A percentile compares a stretch with the other conserved stretches of the same genome.
Conservation (phyloP, 2,888 invertebrate genomes). For the Lasioglossum vierecki region DNA sequence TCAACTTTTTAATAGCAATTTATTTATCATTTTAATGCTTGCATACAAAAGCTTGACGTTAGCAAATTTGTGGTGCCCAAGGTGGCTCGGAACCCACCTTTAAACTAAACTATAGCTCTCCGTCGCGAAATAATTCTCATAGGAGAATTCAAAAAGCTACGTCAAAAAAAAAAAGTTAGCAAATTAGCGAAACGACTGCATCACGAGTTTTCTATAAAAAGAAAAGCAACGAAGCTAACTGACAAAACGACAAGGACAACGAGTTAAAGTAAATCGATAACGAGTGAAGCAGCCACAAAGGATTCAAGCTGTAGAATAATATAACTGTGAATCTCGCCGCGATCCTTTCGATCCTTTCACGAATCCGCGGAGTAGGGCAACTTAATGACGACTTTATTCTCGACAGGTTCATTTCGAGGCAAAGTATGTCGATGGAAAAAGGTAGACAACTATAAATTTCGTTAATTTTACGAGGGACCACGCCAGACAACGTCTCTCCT, state of each 20-base stretch:
- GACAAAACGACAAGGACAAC: not conserved
- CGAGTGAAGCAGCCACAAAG: not conserved
- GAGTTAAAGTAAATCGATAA: not conserved
- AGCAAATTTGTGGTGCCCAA: too few relatives aligned
- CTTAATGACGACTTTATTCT: not conserved
- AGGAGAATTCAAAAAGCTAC: too few relatives aligned
- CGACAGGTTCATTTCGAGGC: not conserved
- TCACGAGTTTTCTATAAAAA: not conserved
- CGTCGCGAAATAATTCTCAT: too few relatives aligned
- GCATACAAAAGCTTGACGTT: not conserved
- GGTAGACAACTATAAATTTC: not conserved
- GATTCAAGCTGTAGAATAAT: not conserved
- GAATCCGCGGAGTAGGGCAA: not conserved
- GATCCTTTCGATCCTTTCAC: constrained; percentile 8
- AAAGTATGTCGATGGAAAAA: not conserved
- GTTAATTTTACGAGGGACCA: not conserved
- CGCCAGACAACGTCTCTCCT: constrained; percentile 16
- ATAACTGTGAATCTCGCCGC: constrained; percentile 1
- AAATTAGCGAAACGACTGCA: not conserved
- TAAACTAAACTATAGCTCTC: too few relatives aligned
- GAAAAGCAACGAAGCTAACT: not conserved
- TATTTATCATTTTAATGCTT: not conserved
- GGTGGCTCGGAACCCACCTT: too few relatives aligned
- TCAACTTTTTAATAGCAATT: not conserved
- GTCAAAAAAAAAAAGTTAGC: not conserved